Percentiles rank a stretch among this genome's conserved stretches.
Evolutionary conservation across 1,140 invertebrate species (phyloP).

Genomic region (Pristionchus pacificus): DNA sequence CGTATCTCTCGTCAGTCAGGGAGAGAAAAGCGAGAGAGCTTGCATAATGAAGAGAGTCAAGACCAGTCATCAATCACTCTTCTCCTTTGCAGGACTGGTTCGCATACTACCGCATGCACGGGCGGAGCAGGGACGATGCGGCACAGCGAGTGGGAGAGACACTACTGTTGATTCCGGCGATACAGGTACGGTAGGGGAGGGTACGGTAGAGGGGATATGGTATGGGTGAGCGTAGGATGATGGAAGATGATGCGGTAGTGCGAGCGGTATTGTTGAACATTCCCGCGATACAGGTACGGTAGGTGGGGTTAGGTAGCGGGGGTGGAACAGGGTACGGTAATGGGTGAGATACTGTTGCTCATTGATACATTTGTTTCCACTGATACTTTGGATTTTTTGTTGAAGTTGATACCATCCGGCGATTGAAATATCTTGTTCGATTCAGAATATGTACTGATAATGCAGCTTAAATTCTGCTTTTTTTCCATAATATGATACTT

Average conservation of each 20-base stretch:
- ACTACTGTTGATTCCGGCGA: conserved; percentile 23
- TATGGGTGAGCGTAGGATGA: conserved; percentile 19
- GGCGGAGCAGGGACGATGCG: conserved; percentile 16
- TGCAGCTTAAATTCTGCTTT: no score
- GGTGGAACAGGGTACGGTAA: conserved; percentile 12
- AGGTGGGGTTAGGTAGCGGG: no score
- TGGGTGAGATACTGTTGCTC: conserved; percentile 19
- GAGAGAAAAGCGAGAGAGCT: no score
- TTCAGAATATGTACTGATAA: no score
- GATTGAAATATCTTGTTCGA: no score
- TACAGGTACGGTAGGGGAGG: conserved; percentile 29
- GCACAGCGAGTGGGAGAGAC: conserved; percentile 24
- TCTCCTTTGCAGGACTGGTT: conserved; percentile 23
- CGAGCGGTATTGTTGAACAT: conserved; percentile 22
- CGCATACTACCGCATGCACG: conserved; percentile 19
- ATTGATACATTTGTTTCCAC: no score
- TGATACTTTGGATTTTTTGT: no score
- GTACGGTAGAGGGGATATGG: no score
- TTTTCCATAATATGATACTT: no score
- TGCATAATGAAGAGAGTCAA: no score
- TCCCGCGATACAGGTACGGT: conserved; percentile 26
- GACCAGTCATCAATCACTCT: neutral
- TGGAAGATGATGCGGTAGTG: conserved; percentile 14
- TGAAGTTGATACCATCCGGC: no score
- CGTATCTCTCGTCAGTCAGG: no score